Percentiles rank a stretch among this genome's conserved stretches.
These are phyloP conservation scores for Nyctereutes procyonoides DNA, from an alignment of 2,113 vertebrate genomes.

Conservation along the genomic window DNA sequence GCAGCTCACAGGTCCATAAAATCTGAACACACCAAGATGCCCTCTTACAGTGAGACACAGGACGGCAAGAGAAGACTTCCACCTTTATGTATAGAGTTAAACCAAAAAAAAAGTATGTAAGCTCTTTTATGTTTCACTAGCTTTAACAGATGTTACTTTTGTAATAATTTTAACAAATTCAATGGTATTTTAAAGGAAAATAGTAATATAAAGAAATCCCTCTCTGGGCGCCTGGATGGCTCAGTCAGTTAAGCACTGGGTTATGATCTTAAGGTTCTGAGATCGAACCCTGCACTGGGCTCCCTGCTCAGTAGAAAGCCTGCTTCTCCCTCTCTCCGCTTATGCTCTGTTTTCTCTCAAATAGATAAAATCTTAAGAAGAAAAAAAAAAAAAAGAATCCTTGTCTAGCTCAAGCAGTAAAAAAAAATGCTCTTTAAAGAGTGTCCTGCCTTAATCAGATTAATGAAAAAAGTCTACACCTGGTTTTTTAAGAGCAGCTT, in stretches of 20 bases:
- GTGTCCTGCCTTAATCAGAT: not conserved
- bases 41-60: not conserved
- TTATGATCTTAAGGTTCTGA: not conserved
- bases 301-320: not conserved
- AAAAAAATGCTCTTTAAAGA: not conserved
- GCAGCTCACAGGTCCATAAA: not conserved
- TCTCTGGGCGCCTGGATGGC: not conserved
- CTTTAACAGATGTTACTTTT: not conserved
- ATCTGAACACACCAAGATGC: too few species aligned
- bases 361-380: not conserved
- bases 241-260: not conserved
- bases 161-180: not conserved
- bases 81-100: not conserved
- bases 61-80: not conserved
- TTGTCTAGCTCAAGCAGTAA: not conserved
- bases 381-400: not conserved
- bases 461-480: too few species aligned
- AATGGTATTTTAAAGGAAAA: not conserved
- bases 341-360: not conserved
- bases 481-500: not conserved
- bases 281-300: not conserved
- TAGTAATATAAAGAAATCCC: not conserved
- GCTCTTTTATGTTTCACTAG: not conserved
- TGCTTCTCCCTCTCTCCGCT: not conserved
- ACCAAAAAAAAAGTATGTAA: not conserved